Evolutionary conservation across 2,797 vertebrate genomes (phyloP).

Genomic region (Anabacerthia variegaticeps): DNA sequence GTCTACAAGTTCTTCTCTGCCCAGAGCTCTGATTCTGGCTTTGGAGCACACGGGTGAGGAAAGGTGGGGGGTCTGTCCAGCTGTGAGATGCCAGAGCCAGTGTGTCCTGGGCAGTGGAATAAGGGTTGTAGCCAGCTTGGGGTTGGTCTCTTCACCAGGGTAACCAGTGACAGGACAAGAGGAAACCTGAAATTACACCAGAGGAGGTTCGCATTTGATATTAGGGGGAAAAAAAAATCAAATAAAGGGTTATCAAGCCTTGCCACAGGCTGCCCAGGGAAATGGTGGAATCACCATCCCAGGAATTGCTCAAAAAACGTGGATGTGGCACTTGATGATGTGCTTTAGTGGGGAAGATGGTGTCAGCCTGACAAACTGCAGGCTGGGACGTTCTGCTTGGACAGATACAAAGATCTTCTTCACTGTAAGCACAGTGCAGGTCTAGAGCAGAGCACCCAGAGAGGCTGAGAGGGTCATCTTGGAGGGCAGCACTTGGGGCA

Average conservation of each 20-base stretch:
- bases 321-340: not conserved
- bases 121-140: not conserved
- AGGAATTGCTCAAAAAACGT: not conserved
- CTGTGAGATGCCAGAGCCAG: not conserved
- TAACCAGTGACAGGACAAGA: not conserved
- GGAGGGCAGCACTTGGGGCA: not conserved
- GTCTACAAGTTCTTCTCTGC: not conserved
- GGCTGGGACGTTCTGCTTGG: not conserved
- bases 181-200: not conserved
- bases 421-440: not conserved
- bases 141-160: not conserved
- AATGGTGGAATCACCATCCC: not conserved
- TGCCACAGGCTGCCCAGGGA: not conserved
- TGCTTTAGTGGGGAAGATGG: not conserved
- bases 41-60: not conserved
- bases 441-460: not conserved
- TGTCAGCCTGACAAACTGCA: not conserved
- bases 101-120: not conserved
- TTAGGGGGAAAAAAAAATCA: not conserved
- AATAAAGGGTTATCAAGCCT: not conserved
- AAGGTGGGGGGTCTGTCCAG: not conserved
- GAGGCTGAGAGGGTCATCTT: not conserved
- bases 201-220: not conserved
- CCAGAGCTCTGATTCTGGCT: not conserved
- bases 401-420: not conserved